phyloP scores from a whole-genome alignment of 2,888 invertebrate species.

The Cordilura impudica region DNA sequence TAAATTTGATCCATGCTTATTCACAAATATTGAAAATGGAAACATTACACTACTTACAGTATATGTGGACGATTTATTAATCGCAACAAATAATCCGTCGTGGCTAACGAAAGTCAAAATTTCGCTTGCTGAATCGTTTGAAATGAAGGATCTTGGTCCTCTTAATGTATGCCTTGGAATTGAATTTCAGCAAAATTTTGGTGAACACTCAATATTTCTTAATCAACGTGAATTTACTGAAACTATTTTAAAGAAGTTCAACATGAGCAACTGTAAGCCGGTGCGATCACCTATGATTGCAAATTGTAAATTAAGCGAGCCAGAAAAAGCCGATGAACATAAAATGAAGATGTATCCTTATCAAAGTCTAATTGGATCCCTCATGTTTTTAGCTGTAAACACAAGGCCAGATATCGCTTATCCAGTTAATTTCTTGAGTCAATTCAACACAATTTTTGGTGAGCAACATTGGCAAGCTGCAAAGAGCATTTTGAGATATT shows the following conservation, averaged over 20 bases:
- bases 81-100: slow-evolving; percentile 41
- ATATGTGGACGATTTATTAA: slow-evolving; percentile 58
- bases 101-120: slow-evolving; percentile 38
- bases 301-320: slow-evolving; percentile 32
- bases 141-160: slow-evolving; percentile 57
- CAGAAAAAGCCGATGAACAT: background rate
- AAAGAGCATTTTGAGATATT: slow-evolving; percentile 58
- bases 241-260: background rate
- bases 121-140: slow-evolving; percentile 42
- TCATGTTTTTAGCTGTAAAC: slow-evolving; percentile 50
- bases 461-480: slow-evolving; percentile 59
- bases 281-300: slow-evolving; percentile 12
- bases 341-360: slow-evolving; percentile 40
- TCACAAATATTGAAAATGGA: slow-evolving; percentile 12
- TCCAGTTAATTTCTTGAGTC: slow-evolving; percentile 33
- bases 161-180: slow-evolving; percentile 4
- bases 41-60: slow-evolving; percentile 35
- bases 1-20: slow-evolving; percentile 50
- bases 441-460: slow-evolving; percentile 47
- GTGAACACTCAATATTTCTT: slow-evolving; percentile 1
- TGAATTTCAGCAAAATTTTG: slow-evolving; percentile 22
- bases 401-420: slow-evolving; percentile 45
- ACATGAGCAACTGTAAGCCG: slow-evolving; percentile 38
- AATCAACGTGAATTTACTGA: slow-evolving; percentile 25
- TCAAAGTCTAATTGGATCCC: slow-evolving; percentile 48